Base-by-base conservation (phyloP, 2,113 vertebrate genomes). In the Zosterops lateralis region DNA sequence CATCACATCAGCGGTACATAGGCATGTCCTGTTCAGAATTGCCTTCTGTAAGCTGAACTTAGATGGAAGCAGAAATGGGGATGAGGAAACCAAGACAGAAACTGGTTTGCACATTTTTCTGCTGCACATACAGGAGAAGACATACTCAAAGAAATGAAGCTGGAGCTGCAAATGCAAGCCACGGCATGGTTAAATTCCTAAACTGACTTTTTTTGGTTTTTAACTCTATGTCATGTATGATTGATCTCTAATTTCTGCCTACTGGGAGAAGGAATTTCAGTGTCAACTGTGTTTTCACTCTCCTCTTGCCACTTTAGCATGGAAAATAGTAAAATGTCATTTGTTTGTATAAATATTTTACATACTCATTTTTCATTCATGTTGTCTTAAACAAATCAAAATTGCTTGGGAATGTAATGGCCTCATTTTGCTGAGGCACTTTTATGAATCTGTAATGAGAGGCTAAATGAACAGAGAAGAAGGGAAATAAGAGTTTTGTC, bases 261-360 rank as follows among this genome's bases (percentile, higher is more conserved):
- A 29, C 34, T 66, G 42, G 34, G 65, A 83, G 45, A 90, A 88
- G 24, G 65, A 64, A 62, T 93, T 87, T 44, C 58, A 47, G 22
- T 50, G 29, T 77, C 47, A 68, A 76, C 29, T 48, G 16, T 73
- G n/a, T 77, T 93, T 79, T 88, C 57, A 22, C 82, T 93, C 54
- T 94, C 40, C 29, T 82, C 48, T 90, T 90, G 42, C 47, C 12
- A 32, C 25, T 42, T 82, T 10, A 93, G 48, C 36, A 51, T 74
- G 68, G 84, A 89, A 91, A 60, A 56, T 51, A 54, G 56, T 87
- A 65, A 45, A 83, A 47, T 88, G 58, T 89, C 28, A 54, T 73
- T 96, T 95, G 85, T 89, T 94, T 78, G 64, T 92, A 56, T 84
- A 54, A 78, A 82, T 89, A 78, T 67, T 96, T 90, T 79, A 64